Base-by-base conservation (phyloP, 1,140 invertebrate genomes). In the Drosophila gunungcola region DNA sequence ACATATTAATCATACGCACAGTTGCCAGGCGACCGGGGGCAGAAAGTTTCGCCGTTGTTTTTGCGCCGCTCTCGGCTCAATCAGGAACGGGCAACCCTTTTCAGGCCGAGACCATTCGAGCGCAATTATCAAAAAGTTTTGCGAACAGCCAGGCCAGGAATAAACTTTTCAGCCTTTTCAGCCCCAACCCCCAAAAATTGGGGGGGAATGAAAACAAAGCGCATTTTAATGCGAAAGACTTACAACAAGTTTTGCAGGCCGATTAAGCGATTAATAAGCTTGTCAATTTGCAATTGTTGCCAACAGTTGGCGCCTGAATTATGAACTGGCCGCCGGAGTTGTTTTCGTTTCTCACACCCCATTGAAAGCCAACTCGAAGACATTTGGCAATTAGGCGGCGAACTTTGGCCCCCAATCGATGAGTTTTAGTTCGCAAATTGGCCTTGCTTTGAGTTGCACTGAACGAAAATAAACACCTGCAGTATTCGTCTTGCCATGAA, bases 211-310 rank as follows among this genome's bases (percentile, higher is more conserved):
- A 62, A 64, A 78, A 64, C 75, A 49, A 69, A 82, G 65, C 72
- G 72, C 63, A 81, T 76, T 67, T 80, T 88, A 89, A 89, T 88
- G 78, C 70, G 64, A 75, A 36, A 58, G 84, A 84, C 79, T 89
- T 89, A 89, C 77, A 78, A 79, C 67, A 84, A 88, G 75, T 89
- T 76, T 83, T 78, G 67, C 85, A 89, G 88, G 84, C 80, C 84
- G 84, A 89, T 89, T 89, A 89, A 67, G 80, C 84, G 84, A 89
- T 89, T 89, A 89, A 89, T 89, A 84, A 89, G 84, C 85, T 89
- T 89, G 84, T 89, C 84, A 84, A 89, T 89, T 89, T 80, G 73
- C 80, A 84, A 89, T 89, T 89, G 84, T 89, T 80, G 65, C 73
- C 84, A 73, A 63, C 76, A 72, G 76, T 90, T 89, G 77, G 56